Evolutionary conservation across 2,113 vertebrate genomes (phyloP).

Genomic region (Bos indicus): DNA sequence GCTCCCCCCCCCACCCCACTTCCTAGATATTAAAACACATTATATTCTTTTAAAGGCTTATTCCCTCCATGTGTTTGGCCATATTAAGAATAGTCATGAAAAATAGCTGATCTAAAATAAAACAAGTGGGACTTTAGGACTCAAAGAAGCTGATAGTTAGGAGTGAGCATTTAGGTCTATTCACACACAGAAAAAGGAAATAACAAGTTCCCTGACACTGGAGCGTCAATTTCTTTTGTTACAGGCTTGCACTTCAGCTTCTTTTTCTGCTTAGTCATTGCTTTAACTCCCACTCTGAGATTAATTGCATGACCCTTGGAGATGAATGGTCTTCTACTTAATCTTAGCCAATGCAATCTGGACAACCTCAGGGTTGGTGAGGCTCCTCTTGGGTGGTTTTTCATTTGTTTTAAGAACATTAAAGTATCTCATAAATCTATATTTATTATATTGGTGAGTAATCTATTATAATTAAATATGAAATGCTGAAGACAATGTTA

Average conservation of each 20-base stretch:
- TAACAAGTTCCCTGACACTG: neutral
- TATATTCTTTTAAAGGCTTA: neutral
- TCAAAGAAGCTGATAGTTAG: neutral
- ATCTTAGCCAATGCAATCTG: constrained; percentile 62
- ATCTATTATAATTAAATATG: constrained; percentile 70
- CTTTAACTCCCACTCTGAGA: constrained; percentile 58
- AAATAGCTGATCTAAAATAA: neutral
- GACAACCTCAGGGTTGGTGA: constrained; percentile 62
- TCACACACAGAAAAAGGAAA: constrained; percentile 22
- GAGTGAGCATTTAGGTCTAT: neutral
- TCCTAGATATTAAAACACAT: neutral
- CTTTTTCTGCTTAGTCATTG: constrained; percentile 62
- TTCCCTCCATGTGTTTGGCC: neutral
- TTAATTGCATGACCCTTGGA: constrained; percentile 45
- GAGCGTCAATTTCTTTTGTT: neutral
- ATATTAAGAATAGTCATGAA: neutral
- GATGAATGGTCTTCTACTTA: constrained; percentile 45
- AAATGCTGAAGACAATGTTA: constrained; percentile 66
- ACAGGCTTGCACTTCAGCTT: constrained; percentile 31
- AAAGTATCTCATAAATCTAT: constrained; percentile 68
- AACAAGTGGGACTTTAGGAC: neutral
- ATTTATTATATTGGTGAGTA: constrained; percentile 55
- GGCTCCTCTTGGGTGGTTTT: constrained; percentile 63
- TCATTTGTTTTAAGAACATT: constrained; percentile 69
- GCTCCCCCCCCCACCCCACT: fast-evolving